A percentile compares a stretch with the other conserved stretches of the same genome.
phyloP scores from a whole-genome alignment of 1,140 invertebrate genomes.

The Drosophila kohkoa region DNA sequence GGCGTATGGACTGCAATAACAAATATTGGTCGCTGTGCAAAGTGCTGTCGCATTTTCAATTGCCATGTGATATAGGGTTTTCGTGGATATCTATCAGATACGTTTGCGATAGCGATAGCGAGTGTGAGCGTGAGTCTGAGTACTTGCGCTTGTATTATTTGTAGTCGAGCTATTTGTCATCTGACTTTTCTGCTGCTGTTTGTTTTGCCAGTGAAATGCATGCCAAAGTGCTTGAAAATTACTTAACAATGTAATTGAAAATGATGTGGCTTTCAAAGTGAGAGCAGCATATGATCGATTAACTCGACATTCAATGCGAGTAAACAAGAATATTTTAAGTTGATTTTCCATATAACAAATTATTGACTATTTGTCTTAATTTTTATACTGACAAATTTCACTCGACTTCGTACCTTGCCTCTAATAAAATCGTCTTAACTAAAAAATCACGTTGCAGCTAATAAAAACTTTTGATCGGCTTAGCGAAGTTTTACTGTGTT shows the following conservation, averaged over 20 bases:
- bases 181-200: conserved; percentile 47
- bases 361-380: too few relatives aligned
- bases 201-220: conserved; percentile 45
- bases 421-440: too few relatives aligned
- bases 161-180: conserved; percentile 44
- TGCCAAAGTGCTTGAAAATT: conserved; percentile 37
- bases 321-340: too few relatives aligned
- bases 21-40: conserved; percentile 70
- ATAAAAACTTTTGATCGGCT: not conserved
- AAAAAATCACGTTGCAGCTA: not conserved
- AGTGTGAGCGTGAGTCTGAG: not conserved
- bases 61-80: conserved; percentile 60
- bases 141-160: conserved; percentile 42
- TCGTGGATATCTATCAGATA: conserved; percentile 36
- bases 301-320: conserved; percentile 2
- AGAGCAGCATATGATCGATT: conserved; percentile 39
- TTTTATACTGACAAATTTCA: too few relatives aligned
- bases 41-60: conserved; percentile 69
- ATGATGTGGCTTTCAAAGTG: conserved; percentile 21
- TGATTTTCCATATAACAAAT: too few relatives aligned
- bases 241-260: conserved; percentile 49
- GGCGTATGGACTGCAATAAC: conserved; percentile 55
- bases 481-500: not conserved
- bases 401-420: too few relatives aligned
- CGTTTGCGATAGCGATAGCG: not conserved